A percentile compares a stretch with the other conserved stretches of the same genome.
phyloP scores from a whole-genome alignment of 2,113 vertebrate genomes.

The Callipepla squamata region DNA sequence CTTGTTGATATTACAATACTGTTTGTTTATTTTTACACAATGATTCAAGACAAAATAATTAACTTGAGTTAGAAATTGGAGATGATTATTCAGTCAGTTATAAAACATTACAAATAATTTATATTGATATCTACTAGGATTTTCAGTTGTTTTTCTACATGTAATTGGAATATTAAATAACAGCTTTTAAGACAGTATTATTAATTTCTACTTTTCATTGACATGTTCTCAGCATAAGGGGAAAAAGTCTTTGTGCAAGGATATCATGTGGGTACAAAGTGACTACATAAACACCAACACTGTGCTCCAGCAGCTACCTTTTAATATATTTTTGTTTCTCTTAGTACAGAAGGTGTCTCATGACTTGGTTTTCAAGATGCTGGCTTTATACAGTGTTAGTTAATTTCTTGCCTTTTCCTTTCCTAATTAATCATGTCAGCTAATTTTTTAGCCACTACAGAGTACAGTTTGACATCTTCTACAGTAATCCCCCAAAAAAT shows the following conservation, averaged over 20 bases:
- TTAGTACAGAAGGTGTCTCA: background rate
- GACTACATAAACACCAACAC: no score
- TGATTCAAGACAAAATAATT: background rate
- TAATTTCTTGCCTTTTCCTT: background rate
- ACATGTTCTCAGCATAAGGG: background rate
- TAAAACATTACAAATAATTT: background rate
- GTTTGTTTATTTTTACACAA: background rate
- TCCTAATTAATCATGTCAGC: background rate
- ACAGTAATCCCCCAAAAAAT: no score
- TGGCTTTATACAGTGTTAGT: background rate
- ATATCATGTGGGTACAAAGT: no score
- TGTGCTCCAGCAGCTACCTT: no score
- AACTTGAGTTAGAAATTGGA: background rate
- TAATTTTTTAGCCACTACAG: no score
- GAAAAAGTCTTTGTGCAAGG: background rate
- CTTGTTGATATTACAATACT: background rate
- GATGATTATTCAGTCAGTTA: background rate
- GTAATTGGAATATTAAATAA: background rate
- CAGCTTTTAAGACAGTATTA: background rate
- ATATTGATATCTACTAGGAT: background rate
- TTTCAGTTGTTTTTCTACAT: background rate
- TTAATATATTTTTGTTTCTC: background rate
- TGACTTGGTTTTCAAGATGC: background rate
- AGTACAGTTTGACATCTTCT: no score
- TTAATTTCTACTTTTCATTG: background rate